These are phyloP conservation scores for Morpho achilles DNA, from an alignment of 2,888 invertebrate genomes.

Conservation along the genomic window DNA sequence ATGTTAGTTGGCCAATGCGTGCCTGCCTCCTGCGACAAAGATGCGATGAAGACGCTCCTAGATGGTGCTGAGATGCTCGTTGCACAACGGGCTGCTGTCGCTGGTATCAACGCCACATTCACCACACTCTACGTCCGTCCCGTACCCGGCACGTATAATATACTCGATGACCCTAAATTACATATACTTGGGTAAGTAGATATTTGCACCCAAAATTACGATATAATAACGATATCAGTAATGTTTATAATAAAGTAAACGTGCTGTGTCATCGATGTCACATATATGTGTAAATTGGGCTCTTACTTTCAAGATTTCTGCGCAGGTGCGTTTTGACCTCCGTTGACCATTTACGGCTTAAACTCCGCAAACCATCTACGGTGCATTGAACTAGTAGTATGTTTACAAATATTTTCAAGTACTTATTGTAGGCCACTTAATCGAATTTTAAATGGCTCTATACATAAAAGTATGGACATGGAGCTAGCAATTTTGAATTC, in stretches of 20 bases:
- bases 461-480: no score
- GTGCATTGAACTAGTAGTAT: no score
- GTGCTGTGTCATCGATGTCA: no score
- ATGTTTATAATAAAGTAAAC: no score
- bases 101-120: conserved; percentile 63
- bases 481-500: no score
- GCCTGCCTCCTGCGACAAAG: conserved; percentile 82
- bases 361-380: neutral
- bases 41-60: conserved; percentile 70
- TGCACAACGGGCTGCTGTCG: conserved; percentile 42
- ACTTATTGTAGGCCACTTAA: no score
- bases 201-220: neutral
- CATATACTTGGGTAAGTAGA: conserved; percentile 82
- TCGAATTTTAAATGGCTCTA: no score
- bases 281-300: no score
- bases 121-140: conserved; percentile 80
- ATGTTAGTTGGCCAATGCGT: conserved; percentile 87
- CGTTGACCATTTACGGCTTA: neutral
- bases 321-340: no score
- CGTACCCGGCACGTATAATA: conserved; percentile 84
- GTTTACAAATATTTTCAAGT: no score
- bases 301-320: no score
- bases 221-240: no score
- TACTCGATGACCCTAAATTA: conserved; percentile 82
- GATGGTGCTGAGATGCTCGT: conserved; percentile 53